phyloP scores from a whole-genome alignment of 2,888 invertebrate genomes.

The Antitype chi region DNA sequence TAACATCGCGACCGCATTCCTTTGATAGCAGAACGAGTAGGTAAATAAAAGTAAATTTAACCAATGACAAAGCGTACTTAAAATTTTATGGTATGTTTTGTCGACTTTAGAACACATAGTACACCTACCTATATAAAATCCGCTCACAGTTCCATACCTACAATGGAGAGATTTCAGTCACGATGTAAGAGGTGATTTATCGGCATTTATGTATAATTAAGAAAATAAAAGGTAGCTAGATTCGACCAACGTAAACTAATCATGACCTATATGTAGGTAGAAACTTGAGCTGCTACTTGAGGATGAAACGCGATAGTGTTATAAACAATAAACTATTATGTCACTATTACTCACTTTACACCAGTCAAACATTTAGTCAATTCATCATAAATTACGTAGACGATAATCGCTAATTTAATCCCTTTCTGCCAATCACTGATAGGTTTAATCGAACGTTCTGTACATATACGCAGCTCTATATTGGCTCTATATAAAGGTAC shows the following conservation, averaged over 20 bases:
- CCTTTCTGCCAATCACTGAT: slow-evolving; percentile 26
- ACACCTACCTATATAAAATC: slow-evolving; percentile 12
- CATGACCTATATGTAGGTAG: slow-evolving; percentile 8
- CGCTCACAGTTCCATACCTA: neutral
- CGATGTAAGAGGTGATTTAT: neutral
- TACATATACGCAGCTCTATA: neutral
- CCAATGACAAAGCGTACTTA: slow-evolving; percentile 61
- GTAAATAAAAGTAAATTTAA: slow-evolving; percentile 75
- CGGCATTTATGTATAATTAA: slow-evolving; percentile 4
- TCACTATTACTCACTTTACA: slow-evolving; percentile 19
- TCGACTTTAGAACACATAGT: slow-evolving; percentile 28
- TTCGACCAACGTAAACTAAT: slow-evolving; percentile 10
- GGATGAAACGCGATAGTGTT: slow-evolving; percentile 15
- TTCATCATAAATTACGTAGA: slow-evolving; percentile 32
- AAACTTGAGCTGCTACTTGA: slow-evolving; percentile 21
- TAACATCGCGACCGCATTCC: slow-evolving; percentile 86
- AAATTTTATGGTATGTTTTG: slow-evolving; percentile 50
- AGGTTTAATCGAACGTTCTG: slow-evolving; percentile 19
- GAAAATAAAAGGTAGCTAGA: slow-evolving; percentile 12
- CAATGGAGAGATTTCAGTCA: slow-evolving; percentile 12
- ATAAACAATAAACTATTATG: slow-evolving; percentile 21
- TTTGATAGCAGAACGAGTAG: slow-evolving; percentile 80
- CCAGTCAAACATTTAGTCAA: slow-evolving; percentile 15
- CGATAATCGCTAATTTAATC: slow-evolving; percentile 28
- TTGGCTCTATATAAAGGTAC: neutral